These are phyloP conservation scores for Eupithecia exiguata DNA, from an alignment of 2,888 invertebrate genomes.

Conservation along the genomic window DNA sequence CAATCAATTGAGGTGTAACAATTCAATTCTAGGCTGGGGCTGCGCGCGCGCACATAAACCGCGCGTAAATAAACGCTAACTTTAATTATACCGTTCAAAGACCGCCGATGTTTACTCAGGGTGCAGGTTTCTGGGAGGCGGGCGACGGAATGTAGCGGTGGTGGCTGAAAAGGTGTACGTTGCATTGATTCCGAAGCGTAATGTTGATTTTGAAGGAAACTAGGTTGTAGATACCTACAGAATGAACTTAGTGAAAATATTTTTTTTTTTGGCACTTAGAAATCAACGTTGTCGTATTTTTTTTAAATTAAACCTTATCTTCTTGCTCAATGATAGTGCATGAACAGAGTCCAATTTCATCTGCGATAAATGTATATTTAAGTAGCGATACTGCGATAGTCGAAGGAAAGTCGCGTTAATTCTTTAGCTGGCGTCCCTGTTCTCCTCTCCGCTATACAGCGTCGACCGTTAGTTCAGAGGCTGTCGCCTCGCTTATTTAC, in stretches of 20 bases:
- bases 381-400: not conserved
- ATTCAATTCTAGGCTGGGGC: conserved; percentile 21
- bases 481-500: conserved; percentile 32
- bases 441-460: not conserved
- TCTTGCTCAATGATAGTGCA: not conserved
- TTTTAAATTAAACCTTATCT: not conserved
- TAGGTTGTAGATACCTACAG: too few species aligned
- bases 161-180: not conserved
- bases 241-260: not conserved
- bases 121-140: not conserved
- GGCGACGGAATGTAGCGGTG: conserved; percentile 7
- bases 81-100: conserved; percentile 48
- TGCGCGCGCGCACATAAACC: conserved; percentile 32
- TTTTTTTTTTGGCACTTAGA: not conserved
- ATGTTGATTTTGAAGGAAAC: too few species aligned
- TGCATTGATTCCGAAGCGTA: not conserved
- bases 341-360: not conserved
- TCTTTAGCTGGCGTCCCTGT: not conserved
- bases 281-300: not conserved
- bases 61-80: conserved; percentile 39
- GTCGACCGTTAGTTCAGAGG: not conserved
- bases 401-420: not conserved
- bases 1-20: conserved; percentile 23
- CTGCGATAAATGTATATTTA: not conserved
- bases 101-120: conserved; percentile 49